Evolutionary conservation across 2,888 invertebrate genomes (phyloP), one percentile per base, ranked within the genome.

Genomic region (Pocota personata): DNA sequence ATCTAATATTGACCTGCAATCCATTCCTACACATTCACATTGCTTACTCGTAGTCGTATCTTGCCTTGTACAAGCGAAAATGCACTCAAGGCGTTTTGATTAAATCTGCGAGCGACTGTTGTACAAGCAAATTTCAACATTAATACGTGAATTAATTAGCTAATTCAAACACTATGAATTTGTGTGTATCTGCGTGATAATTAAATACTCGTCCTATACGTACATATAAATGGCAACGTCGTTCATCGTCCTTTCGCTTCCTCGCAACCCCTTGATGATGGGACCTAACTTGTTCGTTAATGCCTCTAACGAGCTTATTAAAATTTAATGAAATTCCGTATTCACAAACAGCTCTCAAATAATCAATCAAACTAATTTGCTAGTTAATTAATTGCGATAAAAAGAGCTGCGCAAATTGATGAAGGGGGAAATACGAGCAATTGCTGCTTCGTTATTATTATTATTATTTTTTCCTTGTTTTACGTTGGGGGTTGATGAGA

Each of bases 361-460:
- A 86, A 86, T 86, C 86, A 86, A 82, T 86, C 86, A 86, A 86
- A 86, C 86, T 86, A 86, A 86, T 86, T 86, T 86, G 86, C 82
- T 86, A 86, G 86, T 86, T 86, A 86, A 86, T 86, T 86, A 86
- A 82, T 86, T 86, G 72, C 86, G 66, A 86, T 86, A 82, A 86
- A 84, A 86, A 86, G 82, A 86, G 76, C 82, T 82, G 76, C 86
- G 86, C 80, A 86, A 86, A 67, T 86, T 82, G 76, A 55, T 43
- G 69, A 19, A 30, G 52, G 55, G 12, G 27, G 30, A 16, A 46
- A 40, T 40, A 57, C 58, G 55, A 62, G 27, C 72, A 86, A 67
- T 82, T 82, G 80, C 75, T 66, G 84, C 84, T 84, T 84, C 84
- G 84, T 84, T 77, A 86, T 86, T 72, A 71, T 66, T 64, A 40